phyloP scores from a whole-genome alignment of 2,888 invertebrate species.

The Drosophila acutilabella region DNA sequence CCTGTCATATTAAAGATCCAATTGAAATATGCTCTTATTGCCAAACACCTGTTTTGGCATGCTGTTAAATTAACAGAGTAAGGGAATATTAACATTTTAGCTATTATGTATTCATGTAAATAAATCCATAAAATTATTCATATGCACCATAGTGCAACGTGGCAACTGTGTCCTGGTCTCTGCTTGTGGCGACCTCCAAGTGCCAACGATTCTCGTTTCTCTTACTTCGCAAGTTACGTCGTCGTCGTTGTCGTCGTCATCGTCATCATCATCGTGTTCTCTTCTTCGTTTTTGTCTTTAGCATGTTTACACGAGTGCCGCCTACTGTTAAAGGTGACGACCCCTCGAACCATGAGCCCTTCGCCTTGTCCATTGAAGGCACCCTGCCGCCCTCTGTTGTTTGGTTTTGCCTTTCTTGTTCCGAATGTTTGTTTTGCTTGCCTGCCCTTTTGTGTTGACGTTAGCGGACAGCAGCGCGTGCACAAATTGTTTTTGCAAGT shows the following conservation, averaged over 20 bases:
- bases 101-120: no score
- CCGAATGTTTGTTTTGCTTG: conserved; percentile 48
- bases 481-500: conserved; percentile 63
- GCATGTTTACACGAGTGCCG: conserved; percentile 69
- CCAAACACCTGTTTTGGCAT: no score
- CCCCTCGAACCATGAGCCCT: conserved; percentile 43
- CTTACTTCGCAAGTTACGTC: conserved; percentile 13
- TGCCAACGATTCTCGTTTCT: conserved; percentile 46
- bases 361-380: conserved; percentile 36
- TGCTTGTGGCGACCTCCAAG: conserved; percentile 66
- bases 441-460: conserved; percentile 52
- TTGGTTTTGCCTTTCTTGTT: conserved; percentile 39
- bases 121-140: no score
- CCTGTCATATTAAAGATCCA: no score
- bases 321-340: conserved; percentile 76
- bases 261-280: conserved; percentile 10
- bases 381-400: conserved; percentile 25
- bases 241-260: conserved; percentile 26
- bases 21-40: no score
- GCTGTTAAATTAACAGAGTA: no score
- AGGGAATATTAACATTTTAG: no score
- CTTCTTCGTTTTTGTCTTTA: conserved; percentile 30
- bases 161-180: conserved; percentile 45
- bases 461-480: conserved; percentile 52
- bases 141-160: background rate